These are phyloP conservation scores for Stenodema calcarata DNA, from an alignment of 2,888 invertebrate species.

Conservation along the genomic window DNA sequence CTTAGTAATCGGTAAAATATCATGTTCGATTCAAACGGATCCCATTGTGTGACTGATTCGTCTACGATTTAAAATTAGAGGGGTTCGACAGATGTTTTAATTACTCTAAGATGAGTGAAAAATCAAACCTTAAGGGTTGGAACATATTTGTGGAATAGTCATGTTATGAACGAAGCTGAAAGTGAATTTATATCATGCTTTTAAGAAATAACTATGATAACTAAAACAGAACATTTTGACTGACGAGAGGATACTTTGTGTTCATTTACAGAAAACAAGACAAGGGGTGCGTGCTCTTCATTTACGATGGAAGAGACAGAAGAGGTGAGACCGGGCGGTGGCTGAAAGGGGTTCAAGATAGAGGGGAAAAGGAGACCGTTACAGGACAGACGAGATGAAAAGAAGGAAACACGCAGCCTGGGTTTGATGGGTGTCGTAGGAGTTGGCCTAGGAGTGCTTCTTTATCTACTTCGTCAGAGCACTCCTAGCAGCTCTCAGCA, in stretches of 20 bases:
- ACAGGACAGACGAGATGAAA: conserved; percentile 45
- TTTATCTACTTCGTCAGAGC: conserved; percentile 43
- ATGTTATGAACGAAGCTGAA: too few relatives aligned
- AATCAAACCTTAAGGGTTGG: too few relatives aligned
- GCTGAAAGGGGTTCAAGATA: conserved; percentile 30
- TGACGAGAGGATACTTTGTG: background rate
- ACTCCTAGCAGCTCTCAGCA: conserved; percentile 47
- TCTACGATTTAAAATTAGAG: too few relatives aligned
- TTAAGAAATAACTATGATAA: too few relatives aligned
- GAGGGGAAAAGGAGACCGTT: background rate
- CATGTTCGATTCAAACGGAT: too few relatives aligned
- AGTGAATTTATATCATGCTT: too few relatives aligned
- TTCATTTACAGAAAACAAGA: background rate
- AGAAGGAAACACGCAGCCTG: conserved; percentile 44
- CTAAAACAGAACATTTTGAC: too few relatives aligned
- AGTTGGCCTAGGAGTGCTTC: conserved; percentile 48
- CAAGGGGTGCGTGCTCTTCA: background rate
- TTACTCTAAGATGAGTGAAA: too few relatives aligned
- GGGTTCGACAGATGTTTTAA: too few relatives aligned
- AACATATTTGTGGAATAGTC: too few relatives aligned
- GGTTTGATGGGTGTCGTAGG: conserved; percentile 50
- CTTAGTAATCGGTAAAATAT: too few relatives aligned
- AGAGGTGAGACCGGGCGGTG: background rate
- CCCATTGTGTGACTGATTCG: too few relatives aligned
- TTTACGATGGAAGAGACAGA: conserved; percentile 27